Conservation (phyloP, 1,140 invertebrate genomes). For the Atopsyche davidsoni region DNA sequence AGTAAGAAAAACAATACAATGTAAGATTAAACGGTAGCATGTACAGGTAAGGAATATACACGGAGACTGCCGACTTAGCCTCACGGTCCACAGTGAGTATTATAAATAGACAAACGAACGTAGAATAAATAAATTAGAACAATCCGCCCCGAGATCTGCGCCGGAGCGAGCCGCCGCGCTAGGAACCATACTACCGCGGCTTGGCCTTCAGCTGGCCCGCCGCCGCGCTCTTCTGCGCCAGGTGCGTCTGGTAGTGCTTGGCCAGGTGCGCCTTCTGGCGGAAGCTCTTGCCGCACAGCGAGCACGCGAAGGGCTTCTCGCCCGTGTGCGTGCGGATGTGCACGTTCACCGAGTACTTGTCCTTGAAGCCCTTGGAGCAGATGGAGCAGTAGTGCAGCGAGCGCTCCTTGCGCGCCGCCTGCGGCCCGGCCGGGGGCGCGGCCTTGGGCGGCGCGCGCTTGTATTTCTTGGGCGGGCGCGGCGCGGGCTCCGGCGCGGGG, state of each 20-base stretch:
- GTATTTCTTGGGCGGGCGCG: constrained; percentile 47
- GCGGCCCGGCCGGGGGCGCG: constrained; percentile 36
- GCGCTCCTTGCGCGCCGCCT: constrained; percentile 65
- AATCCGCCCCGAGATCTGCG: no score
- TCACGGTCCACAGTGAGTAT: no score
- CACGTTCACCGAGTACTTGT: constrained; percentile 89
- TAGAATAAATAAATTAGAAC: no score
- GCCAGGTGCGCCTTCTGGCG: constrained; percentile 95
- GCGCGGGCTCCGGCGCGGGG: constrained; percentile 49
- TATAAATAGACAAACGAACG: no score
- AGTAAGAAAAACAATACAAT: no score
- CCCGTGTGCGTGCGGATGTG: constrained; percentile 87
- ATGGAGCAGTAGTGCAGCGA: constrained; percentile 86
- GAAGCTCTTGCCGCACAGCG: constrained; percentile 83
- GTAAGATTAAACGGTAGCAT: no score
- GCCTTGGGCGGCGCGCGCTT: constrained; percentile 45
- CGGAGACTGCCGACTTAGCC: no score
- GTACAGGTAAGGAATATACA: no score
- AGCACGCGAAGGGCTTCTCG: constrained; percentile 85
- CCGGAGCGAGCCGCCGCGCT: no score
- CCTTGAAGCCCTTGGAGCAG: constrained; percentile 89
- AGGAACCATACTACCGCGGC: no score
- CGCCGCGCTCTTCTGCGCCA: constrained; percentile 64
- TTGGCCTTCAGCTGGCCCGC: no score
- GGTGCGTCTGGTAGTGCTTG: constrained; percentile 95